Conservation (phyloP, 2,888 invertebrate genomes). For the Cantharis nigra region DNA sequence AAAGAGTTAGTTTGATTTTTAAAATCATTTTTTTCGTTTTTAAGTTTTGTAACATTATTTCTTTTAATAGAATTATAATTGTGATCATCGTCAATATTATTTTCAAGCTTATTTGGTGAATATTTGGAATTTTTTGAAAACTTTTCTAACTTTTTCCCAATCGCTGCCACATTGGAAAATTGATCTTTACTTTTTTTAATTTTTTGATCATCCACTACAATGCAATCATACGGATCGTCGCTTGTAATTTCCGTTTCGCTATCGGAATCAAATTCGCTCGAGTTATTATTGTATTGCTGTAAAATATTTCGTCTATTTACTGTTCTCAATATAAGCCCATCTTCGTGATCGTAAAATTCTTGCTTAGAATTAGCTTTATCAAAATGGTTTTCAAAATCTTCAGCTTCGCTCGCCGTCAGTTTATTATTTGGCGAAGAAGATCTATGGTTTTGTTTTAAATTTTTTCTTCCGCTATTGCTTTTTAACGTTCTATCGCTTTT, state of each 20-base stretch:
- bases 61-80: slow-evolving; percentile 38
- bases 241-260: slow-evolving; percentile 68
- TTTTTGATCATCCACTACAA: slow-evolving; percentile 75
- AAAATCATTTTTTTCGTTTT: slow-evolving; percentile 36
- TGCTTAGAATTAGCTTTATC: slow-evolving; percentile 47
- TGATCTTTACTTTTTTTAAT: slow-evolving; percentile 42
- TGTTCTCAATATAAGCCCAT: slow-evolving; percentile 71
- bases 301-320: slow-evolving; percentile 75
- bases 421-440: slow-evolving; percentile 34
- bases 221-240: slow-evolving; percentile 79
- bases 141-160: slow-evolving; percentile 55
- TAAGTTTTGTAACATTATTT: slow-evolving; percentile 38
- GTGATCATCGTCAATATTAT: slow-evolving; percentile 33
- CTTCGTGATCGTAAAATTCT: slow-evolving; percentile 71
- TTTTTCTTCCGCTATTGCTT: slow-evolving; percentile 47
- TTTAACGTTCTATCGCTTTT: slow-evolving; percentile 41
- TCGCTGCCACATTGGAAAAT: slow-evolving; percentile 57
- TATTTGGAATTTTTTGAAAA: slow-evolving; percentile 54
- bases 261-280: slow-evolving; percentile 66
- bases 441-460: slow-evolving; percentile 42
- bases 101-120: slow-evolving; percentile 48
- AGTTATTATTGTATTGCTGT: slow-evolving; percentile 68
- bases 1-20: slow-evolving; percentile 26
- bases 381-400: slow-evolving; percentile 39
- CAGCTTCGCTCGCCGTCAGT: slow-evolving; percentile 18